Evolutionary conservation across 1,140 invertebrate species (phyloP).

Genomic region (Drosophila ogumai): DNA sequence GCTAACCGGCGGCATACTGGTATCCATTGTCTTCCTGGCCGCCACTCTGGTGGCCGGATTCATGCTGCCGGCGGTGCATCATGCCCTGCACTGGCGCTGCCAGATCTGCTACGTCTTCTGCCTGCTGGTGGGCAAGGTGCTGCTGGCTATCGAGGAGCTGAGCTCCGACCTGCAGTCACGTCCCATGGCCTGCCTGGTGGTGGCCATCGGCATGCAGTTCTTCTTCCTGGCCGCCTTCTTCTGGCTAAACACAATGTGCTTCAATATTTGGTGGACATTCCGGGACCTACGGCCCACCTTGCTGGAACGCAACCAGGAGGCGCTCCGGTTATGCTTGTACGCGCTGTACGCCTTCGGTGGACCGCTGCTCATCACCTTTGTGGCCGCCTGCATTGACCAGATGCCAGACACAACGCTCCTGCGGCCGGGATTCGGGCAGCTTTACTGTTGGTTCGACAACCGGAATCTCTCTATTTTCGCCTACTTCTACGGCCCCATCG

Average conservation of each 20-base stretch:
- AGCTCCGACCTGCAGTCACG: slow-evolving; percentile 85
- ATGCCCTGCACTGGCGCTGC: slow-evolving; percentile 93
- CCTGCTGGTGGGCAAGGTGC: slow-evolving; percentile 90
- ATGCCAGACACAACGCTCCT: slow-evolving; percentile 85
- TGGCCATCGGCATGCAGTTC: slow-evolving; percentile 95
- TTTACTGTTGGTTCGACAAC: slow-evolving; percentile 93
- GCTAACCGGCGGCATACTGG: slow-evolving; percentile 90
- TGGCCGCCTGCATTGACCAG: slow-evolving; percentile 89
- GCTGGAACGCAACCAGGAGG: slow-evolving; percentile 92
- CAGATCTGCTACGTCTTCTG: slow-evolving; percentile 93
- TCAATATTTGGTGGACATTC: slow-evolving; percentile 98
- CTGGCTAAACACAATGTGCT: slow-evolving; percentile 98
- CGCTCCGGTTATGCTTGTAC: slow-evolving; percentile 90
- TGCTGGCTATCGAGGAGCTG: slow-evolving; percentile 88
- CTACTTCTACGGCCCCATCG: slow-evolving; percentile 93
- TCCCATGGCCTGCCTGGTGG: slow-evolving; percentile 88
- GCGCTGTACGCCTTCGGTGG: slow-evolving; percentile 93
- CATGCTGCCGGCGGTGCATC: slow-evolving; percentile 91
- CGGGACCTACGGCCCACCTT: slow-evolving; percentile 93
- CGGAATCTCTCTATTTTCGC: slow-evolving; percentile 90
- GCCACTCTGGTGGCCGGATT: slow-evolving; percentile 91
- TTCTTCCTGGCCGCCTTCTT: slow-evolving; percentile 97
- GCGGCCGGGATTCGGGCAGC: slow-evolving; percentile 90
- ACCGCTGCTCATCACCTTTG: slow-evolving; percentile 89
- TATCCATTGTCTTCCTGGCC: slow-evolving; percentile 91